Percentiles rank a stretch among this genome's conserved stretches.
These are phyloP conservation scores for Cydia splendana DNA, from an alignment of 1,140 invertebrate genomes.

Conservation along the genomic window DNA sequence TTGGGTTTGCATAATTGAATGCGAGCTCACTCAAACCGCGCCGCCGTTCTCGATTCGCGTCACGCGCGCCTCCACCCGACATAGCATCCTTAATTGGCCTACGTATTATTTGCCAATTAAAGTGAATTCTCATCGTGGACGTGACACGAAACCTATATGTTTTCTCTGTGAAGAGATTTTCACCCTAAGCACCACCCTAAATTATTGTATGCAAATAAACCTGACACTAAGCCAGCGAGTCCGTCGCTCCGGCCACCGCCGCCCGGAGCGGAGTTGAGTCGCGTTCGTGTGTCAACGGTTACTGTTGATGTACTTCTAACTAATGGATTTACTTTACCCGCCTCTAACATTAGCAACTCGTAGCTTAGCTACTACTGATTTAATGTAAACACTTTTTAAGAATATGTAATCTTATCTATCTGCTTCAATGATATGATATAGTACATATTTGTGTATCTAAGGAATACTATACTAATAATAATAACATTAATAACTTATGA, in stretches of 20 bases:
- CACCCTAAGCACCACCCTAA: conserved; percentile 42
- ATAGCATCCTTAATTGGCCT: conserved; percentile 79
- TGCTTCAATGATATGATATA: neutral
- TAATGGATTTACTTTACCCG: conserved; percentile 35
- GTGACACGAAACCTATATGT: conserved; percentile 75
- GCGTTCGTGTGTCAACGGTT: conserved; percentile 33
- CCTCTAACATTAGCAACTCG: conserved; percentile 27
- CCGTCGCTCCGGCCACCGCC: conserved; percentile 6
- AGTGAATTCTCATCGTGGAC: conserved; percentile 78
- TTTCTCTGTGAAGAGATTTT: conserved; percentile 62
- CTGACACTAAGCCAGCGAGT: conserved; percentile 34
- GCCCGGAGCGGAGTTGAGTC: conserved; percentile 20
- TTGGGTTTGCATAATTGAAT: conserved; percentile 78
- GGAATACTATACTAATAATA: too few species aligned
- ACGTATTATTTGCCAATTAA: conserved; percentile 81
- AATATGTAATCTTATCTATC: neutral
- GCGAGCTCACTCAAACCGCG: conserved; percentile 36
- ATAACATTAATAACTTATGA: too few species aligned
- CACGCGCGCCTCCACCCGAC: conserved; percentile 75
- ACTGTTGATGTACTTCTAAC: conserved; percentile 34
- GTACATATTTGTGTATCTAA: too few species aligned
- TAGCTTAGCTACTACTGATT: conserved; percentile 4
- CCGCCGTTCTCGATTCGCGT: conserved; percentile 66
- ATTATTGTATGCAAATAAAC: conserved; percentile 60
- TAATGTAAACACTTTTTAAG: neutral